These are phyloP conservation scores for Melanotus villosus DNA, from an alignment of 2,888 invertebrate genomes.

Conservation along the genomic window DNA sequence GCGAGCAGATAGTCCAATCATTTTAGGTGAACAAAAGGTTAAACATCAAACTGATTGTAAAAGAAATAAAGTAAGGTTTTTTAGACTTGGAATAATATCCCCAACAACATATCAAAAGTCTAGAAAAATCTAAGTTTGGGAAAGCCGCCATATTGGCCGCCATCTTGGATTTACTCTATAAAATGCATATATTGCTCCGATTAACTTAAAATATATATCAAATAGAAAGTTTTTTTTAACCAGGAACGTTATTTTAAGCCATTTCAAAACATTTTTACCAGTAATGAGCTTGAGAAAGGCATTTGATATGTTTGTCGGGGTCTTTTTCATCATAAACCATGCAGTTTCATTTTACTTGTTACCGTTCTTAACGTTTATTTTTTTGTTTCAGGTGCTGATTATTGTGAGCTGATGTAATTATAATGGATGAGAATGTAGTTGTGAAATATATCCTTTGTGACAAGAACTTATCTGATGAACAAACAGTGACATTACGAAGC, in stretches of 20 bases:
- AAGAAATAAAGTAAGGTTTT: no score
- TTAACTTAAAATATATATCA: background rate
- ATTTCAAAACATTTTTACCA: background rate
- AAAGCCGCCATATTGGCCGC: constrained; percentile 1
- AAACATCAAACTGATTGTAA: no score
- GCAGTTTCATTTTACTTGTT: background rate
- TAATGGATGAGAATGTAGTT: no score
- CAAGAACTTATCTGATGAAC: no score
- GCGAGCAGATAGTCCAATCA: no score
- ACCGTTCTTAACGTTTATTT: background rate
- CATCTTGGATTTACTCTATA: background rate
- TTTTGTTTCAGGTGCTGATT: no score
- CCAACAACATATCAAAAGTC: background rate
- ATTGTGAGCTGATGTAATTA: no score
- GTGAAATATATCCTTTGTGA: no score
- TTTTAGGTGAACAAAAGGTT: no score
- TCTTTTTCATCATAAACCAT: constrained; percentile 5
- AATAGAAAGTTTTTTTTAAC: background rate
- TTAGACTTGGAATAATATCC: no score
- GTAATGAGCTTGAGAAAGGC: background rate
- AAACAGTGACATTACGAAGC: no score
- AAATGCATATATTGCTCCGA: background rate
- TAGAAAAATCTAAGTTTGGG: background rate
- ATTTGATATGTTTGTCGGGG: background rate
- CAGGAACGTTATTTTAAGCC: constrained; percentile 1